Evolutionary conservation across 2,797 vertebrate genomes (phyloP), one percentile per base, ranked within the genome.

Genomic region (Acropternis orthonyx): DNA sequence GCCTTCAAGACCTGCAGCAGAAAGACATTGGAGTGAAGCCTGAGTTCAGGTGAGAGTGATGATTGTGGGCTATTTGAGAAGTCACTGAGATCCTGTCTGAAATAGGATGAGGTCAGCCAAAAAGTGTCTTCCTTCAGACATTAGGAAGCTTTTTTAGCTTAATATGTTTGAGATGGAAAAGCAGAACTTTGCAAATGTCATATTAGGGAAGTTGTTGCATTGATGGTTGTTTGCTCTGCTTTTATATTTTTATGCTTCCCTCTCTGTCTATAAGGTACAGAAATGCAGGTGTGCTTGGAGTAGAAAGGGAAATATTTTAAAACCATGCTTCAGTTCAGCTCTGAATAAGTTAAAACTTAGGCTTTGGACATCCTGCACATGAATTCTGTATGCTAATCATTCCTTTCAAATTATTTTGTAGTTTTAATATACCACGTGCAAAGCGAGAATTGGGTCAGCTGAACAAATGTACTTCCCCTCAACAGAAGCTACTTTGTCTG

Each of bases 1-100:
- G 99, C 93, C 98, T 99, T 95, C 99, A 99, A 95, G 99, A 99
- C n/a, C 97, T 99, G 88, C 99, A 99, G 96, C 99, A 99, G 95
- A 99, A 98, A 92, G 99, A 99, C 59, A 98, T 99, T 12, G 99
- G 99, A 23, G 98, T 99, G 91, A 99, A 99, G 91, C 98, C 99
- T 0, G 98, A 99, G 75, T 99, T 99, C 97, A 99, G 99, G 99
- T 99, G 91, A 97, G 97, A 96, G 96, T 96, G 95, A 19, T 23
- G 44, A 32, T 9, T 48, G 9, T 63, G 52, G 14, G 7, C 22
- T 76, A 36, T 62, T 20, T 63, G 28, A 62, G 46, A 34, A 46
- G 9, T 77, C 32, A 22, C 5, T 62, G 41, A 67, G 61, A 66
- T 79, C 14, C 19, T 86, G 9, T 18, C 32, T 71, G 54, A 77